phyloP scores from a whole-genome alignment of 2,888 invertebrate genomes.

The Resseliella maxima region DNA sequence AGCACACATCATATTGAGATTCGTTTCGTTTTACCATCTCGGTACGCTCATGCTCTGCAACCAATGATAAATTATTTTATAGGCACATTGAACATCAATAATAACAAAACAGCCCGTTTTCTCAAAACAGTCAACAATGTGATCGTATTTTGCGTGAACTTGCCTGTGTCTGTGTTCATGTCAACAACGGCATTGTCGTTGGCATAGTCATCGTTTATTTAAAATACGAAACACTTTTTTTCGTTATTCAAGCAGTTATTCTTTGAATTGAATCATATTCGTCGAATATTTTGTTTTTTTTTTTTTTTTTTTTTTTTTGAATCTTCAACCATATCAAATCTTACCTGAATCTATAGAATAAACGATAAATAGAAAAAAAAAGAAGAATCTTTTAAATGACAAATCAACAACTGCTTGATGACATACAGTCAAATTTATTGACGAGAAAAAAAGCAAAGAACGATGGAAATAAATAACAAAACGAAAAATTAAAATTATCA shows the following conservation, averaged over 20 bases:
- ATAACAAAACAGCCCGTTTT: slow-evolving; percentile 29
- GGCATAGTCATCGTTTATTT: slow-evolving; percentile 41
- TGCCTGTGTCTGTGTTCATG: slow-evolving; percentile 2
- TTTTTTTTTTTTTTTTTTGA: neutral
- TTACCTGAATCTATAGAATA: slow-evolving; percentile 25
- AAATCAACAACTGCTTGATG: slow-evolving; percentile 41
- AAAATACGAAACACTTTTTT: neutral
- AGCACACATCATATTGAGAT: neutral
- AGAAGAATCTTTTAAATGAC: slow-evolving; percentile 13
- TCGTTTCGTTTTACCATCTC: neutral
- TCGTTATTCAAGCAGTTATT: slow-evolving; percentile 42
- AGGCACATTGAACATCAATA: slow-evolving; percentile 41
- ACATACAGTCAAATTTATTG: slow-evolving; percentile 36
- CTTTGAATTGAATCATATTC: slow-evolving; percentile 41
- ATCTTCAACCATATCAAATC: slow-evolving; percentile 31
- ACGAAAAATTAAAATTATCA: slow-evolving; percentile 39
- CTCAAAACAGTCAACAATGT: neutral
- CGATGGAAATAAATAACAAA: slow-evolving; percentile 44
- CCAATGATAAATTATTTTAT: slow-evolving; percentile 45
- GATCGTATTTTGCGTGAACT: slow-evolving; percentile 51
- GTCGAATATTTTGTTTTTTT: neutral
- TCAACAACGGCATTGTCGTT: slow-evolving; percentile 47
- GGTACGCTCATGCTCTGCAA: neutral
- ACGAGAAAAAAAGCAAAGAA: neutral
- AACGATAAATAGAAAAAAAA: neutral